phyloP scores from a whole-genome alignment of 2,797 vertebrate genomes.

The Enteromius viviparus region DNA sequence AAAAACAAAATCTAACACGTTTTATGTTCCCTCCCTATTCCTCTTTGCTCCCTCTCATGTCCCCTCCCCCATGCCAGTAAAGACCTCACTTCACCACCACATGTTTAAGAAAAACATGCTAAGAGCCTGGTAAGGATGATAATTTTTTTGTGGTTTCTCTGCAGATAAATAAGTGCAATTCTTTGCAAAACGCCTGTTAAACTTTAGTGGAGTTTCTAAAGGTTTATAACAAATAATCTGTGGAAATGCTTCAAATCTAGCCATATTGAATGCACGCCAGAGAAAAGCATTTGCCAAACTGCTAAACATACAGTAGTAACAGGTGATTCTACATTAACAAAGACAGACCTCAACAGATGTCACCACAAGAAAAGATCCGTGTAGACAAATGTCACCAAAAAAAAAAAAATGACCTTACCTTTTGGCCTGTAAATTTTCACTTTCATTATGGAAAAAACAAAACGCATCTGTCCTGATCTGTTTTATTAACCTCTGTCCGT shows the following conservation, averaged over 20 bases:
- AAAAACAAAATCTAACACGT: slow-evolving; percentile 7
- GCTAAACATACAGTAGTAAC: neutral
- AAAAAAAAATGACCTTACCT: slow-evolving; percentile 36
- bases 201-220: neutral
- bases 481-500: slow-evolving; percentile 22
- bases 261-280: neutral
- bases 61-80: slow-evolving; percentile 64
- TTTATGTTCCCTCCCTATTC: slow-evolving; percentile 14
- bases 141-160: neutral
- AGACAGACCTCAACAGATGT: neutral
- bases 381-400: slow-evolving; percentile 3
- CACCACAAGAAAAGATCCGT: neutral
- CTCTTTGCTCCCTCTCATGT: slow-evolving; percentile 40
- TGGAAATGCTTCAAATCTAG: neutral
- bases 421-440: neutral
- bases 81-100: slow-evolving; percentile 52
- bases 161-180: neutral
- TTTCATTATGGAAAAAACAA: slow-evolving; percentile 45
- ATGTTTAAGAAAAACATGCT: slow-evolving; percentile 8
- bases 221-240: neutral
- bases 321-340: neutral
- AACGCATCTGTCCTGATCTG: neutral
- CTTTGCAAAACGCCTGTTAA: neutral
- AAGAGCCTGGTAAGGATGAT: neutral
- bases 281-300: neutral